phyloP scores from a whole-genome alignment of 2,797 vertebrate genomes.

The Enteromius trimaculatus region DNA sequence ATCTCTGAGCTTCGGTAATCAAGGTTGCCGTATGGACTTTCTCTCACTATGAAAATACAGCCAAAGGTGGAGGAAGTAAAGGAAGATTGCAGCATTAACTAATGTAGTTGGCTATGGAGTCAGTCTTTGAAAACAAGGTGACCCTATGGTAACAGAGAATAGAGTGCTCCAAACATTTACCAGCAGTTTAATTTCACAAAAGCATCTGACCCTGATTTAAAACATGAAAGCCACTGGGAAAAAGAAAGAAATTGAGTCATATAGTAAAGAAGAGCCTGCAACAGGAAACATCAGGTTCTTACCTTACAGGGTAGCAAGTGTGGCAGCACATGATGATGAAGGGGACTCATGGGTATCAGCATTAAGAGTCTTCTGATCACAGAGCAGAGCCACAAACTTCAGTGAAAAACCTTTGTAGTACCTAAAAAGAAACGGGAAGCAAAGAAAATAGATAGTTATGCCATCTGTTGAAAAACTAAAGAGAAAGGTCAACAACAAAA shows the following conservation, averaged over 20 bases:
- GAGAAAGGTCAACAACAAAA: background rate
- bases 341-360: conserved; percentile 41
- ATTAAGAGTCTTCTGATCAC: conserved; percentile 11
- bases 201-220: conserved; percentile 2
- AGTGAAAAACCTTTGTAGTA: background rate
- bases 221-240: background rate
- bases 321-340: conserved; percentile 51
- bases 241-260: background rate
- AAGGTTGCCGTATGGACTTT: conserved; percentile 20
- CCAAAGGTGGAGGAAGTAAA: conserved; percentile 26
- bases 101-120: conserved; percentile 2
- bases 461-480: background rate
- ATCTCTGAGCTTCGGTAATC: conserved; percentile 55
- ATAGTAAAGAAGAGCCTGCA: background rate
- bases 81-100: conserved; percentile 9
- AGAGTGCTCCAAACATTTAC: background rate
- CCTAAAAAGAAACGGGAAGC: conserved; percentile 16
- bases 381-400: background rate
- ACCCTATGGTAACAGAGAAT: conserved; percentile 1
- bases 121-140: conserved; percentile 13
- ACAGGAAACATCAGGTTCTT: conserved; percentile 4
- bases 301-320: conserved; percentile 56
- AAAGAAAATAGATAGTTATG: conserved; percentile 2
- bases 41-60: conserved; percentile 30
- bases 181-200: conserved; percentile 22